Conservation (phyloP, 2,797 vertebrate species). For the Valencia hispanica region DNA sequence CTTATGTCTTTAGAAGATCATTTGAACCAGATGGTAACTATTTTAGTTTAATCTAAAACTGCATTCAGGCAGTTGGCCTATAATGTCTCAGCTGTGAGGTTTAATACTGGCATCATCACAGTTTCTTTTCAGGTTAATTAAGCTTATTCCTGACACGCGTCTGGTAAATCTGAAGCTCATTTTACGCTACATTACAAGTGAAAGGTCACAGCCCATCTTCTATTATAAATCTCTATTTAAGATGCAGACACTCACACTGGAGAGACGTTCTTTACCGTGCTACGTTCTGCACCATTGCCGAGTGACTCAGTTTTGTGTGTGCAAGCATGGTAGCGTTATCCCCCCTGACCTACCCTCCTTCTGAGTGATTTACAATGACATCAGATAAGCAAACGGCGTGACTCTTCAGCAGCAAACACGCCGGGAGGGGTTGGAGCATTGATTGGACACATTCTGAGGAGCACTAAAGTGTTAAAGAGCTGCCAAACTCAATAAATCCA, state of each 20-base stretch:
- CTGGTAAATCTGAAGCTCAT: slow-evolving; percentile 57
- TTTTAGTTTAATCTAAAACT: slow-evolving; percentile 27
- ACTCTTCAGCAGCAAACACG: slow-evolving; percentile 44
- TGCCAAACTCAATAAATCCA: slow-evolving; percentile 79
- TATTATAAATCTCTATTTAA: slow-evolving; percentile 34
- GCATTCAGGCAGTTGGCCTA: slow-evolving; percentile 17
- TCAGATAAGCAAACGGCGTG: slow-evolving; percentile 66
- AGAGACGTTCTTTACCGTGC: slow-evolving; percentile 35
- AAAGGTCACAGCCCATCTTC: slow-evolving; percentile 62
- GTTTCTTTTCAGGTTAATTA: slow-evolving; percentile 42
- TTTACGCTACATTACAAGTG: slow-evolving; percentile 59
- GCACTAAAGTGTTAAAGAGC: slow-evolving; percentile 75
- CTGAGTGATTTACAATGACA: slow-evolving; percentile 75
- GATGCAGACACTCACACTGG: slow-evolving; percentile 23
- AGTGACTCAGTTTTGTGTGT: slow-evolving; percentile 12
- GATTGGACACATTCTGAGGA: slow-evolving; percentile 76
- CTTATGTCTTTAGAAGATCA: not conserved
- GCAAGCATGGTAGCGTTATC: slow-evolving; percentile 24
- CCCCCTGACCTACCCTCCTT: slow-evolving; percentile 53
- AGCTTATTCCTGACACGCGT: slow-evolving; percentile 38
- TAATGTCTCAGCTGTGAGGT: slow-evolving; percentile 30
- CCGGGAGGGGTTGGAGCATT: slow-evolving; percentile 59
- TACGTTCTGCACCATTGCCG: slow-evolving; percentile 33
- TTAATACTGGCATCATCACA: slow-evolving; percentile 25
- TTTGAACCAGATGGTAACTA: not conserved